These are phyloP conservation scores for Plutella xylostella DNA, from an alignment of 2,888 invertebrate genomes.

Conservation along the genomic window DNA sequence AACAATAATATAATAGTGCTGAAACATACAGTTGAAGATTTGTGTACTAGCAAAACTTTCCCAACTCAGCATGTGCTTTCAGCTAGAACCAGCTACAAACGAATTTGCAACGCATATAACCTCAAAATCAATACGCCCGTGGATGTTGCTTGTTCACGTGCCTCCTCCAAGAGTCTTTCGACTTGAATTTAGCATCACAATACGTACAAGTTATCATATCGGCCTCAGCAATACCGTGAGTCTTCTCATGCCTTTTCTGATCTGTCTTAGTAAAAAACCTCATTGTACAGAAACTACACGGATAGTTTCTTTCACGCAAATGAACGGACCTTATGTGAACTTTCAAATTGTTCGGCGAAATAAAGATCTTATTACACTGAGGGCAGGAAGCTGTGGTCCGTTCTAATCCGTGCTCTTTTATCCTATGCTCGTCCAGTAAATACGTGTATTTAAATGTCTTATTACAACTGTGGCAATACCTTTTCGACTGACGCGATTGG, in stretches of 20 bases:
- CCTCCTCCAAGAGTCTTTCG: slow-evolving; percentile 31
- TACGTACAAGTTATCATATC: slow-evolving; percentile 25
- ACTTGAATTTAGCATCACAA: slow-evolving; percentile 32
- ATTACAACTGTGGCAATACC: slow-evolving; percentile 24
- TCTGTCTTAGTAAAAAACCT: slow-evolving; percentile 33
- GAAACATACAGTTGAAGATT: no score
- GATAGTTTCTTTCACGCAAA: slow-evolving; percentile 28
- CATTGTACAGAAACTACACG: slow-evolving; percentile 27
- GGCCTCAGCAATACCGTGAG: slow-evolving; percentile 26
- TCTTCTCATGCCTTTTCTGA: slow-evolving; percentile 28
- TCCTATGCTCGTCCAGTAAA: slow-evolving; percentile 25
- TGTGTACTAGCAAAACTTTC: no score
- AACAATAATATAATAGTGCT: no score
- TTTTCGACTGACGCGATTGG: slow-evolving; percentile 8
- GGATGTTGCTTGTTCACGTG: slow-evolving; percentile 33
- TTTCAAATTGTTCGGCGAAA: slow-evolving; percentile 24
- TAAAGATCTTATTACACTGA: slow-evolving; percentile 30
- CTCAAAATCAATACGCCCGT: no score
- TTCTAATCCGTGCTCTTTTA: slow-evolving; percentile 27
- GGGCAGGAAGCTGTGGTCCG: slow-evolving; percentile 22
- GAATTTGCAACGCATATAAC: no score
- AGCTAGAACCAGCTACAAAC: no score
- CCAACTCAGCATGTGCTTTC: no score
- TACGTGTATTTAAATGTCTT: slow-evolving; percentile 28
- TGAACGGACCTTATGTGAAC: slow-evolving; percentile 31